These are phyloP conservation scores for Microtus oregoni DNA, from an alignment of 2,113 vertebrate species.

Conservation along the genomic window DNA sequence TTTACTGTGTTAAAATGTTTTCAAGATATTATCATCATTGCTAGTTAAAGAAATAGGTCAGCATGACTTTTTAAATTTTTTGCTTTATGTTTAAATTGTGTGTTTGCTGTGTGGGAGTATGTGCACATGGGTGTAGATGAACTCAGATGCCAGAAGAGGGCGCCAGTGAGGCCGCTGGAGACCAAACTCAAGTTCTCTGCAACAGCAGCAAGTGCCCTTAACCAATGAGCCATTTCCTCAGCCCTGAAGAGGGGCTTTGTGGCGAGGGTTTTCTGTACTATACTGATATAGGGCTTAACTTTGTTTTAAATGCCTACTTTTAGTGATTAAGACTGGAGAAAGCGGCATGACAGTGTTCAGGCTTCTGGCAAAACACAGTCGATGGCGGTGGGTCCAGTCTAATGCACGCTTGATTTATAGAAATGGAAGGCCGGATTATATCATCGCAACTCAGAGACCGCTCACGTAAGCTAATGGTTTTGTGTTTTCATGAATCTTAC, in stretches of 20 bases:
- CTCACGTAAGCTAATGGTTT: slow-evolving; percentile 88
- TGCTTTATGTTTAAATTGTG: not conserved
- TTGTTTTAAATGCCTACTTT: slow-evolving; percentile 45
- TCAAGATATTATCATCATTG: not conserved
- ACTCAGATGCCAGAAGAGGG: not conserved
- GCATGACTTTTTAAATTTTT: not conserved
- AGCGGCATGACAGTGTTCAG: slow-evolving; percentile 93
- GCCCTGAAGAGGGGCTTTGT: not conserved
- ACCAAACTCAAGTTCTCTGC: too few relatives aligned
- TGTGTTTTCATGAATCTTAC: not conserved
- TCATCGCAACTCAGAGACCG: slow-evolving; percentile 91
- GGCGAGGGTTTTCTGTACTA: slow-evolving; percentile 7
- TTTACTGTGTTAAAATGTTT: not conserved
- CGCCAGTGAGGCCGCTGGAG: not conserved
- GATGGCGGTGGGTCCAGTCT: slow-evolving; percentile 92
- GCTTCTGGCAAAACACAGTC: slow-evolving; percentile 90
- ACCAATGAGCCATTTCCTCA: not conserved
- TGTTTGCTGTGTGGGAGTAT: not conserved
- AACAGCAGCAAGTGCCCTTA: not conserved
- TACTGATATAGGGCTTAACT: not conserved
- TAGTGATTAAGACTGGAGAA: slow-evolving; percentile 95
- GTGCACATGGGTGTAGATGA: not conserved
- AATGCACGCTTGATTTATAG: slow-evolving; percentile 92
- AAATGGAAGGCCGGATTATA: slow-evolving; percentile 92
- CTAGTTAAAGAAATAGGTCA: not conserved